phyloP scores from a whole-genome alignment of 2,113 vertebrate species.

The Cheilinus undulatus region DNA sequence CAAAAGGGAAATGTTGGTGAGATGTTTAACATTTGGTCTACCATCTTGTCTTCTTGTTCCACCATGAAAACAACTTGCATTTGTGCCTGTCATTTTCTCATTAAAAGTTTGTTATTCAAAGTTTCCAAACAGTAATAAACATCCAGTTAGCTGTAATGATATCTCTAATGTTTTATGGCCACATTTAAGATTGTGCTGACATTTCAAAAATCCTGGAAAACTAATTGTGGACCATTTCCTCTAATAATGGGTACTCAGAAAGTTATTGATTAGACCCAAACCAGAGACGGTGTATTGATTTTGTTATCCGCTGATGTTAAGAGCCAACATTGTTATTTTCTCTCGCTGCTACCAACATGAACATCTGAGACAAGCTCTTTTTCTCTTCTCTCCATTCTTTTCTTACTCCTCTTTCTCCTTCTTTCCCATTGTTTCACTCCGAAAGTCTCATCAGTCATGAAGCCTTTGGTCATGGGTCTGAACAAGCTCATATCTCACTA shows the following conservation, averaged over 20 bases:
- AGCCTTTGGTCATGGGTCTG: constrained; percentile 43
- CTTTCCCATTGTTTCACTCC: constrained; percentile 22
- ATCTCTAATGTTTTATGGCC: constrained; percentile 46
- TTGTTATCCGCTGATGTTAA: constrained; percentile 59
- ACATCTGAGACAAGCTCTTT: constrained; percentile 40
- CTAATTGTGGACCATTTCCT: constrained; percentile 70
- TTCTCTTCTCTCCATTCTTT: not conserved
- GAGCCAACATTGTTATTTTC: constrained; percentile 54
- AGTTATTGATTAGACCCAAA: constrained; percentile 68
- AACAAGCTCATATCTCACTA: constrained; percentile 47
- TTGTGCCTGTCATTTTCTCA: constrained; percentile 14
- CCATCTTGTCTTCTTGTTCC: not conserved
- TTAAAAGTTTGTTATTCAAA: constrained; percentile 38
- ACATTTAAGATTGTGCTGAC: constrained; percentile 59
- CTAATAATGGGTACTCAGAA: constrained; percentile 57
- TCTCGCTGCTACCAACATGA: constrained; percentile 33
- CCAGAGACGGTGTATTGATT: constrained; percentile 71
- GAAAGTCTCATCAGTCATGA: constrained; percentile 35
- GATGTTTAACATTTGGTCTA: not conserved
- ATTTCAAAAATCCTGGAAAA: constrained; percentile 67
- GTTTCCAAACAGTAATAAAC: constrained; percentile 41
- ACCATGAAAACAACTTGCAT: not conserved
- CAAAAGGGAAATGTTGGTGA: no score
- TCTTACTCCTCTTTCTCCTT: not conserved
- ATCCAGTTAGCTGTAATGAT: constrained; percentile 31